These are phyloP conservation scores for Aphelenchoides avenae DNA, from an alignment of 1,140 invertebrate genomes.

Conservation along the genomic window DNA sequence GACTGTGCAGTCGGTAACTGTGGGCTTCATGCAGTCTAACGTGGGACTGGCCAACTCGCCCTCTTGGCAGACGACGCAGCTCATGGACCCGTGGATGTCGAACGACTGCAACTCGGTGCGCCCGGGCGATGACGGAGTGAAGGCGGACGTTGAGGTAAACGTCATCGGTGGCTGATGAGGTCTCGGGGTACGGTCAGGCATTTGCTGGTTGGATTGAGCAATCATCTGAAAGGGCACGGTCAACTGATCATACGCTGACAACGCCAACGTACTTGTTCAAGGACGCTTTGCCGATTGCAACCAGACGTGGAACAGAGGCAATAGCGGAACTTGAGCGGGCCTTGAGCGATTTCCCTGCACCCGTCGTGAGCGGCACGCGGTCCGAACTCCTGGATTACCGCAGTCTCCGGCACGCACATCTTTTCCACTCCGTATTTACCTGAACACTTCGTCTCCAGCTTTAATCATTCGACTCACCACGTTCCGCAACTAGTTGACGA, in stretches of 20 bases:
- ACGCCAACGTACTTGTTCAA: too few relatives aligned
- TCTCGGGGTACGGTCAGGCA: slow-evolving; percentile 15
- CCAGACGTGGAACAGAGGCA: too few relatives aligned
- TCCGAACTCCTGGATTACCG: slow-evolving; percentile 29
- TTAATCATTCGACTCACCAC: slow-evolving; percentile 17
- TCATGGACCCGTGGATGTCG: slow-evolving; percentile 5
- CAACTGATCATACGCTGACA: slow-evolving; percentile 13
- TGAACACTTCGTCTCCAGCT: slow-evolving; percentile 15
- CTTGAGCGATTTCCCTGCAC: not conserved
- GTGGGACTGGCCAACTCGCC: slow-evolving; percentile 17
- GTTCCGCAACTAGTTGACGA: slow-evolving; percentile 36
- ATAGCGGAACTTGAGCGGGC: slow-evolving; percentile 30
- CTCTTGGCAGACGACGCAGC: slow-evolving; percentile 9
- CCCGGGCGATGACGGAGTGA: too few relatives aligned
- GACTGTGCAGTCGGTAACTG: slow-evolving; percentile 8
- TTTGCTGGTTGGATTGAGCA: slow-evolving; percentile 36
- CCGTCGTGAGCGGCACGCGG: slow-evolving; percentile 4
- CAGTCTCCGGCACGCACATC: slow-evolving; percentile 41
- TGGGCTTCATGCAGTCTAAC: slow-evolving; percentile 19
- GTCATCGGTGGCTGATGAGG: too few relatives aligned
- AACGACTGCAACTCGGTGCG: slow-evolving; percentile 1
- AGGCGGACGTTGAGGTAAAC: too few relatives aligned
- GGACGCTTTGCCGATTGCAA: too few relatives aligned
- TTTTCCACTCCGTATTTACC: slow-evolving; percentile 43
- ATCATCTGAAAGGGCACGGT: slow-evolving; percentile 38